Percentiles rank a stretch among this genome's conserved stretches.
Conservation (phyloP, 2,113 vertebrate species). For the Elgaria multicarinata region DNA sequence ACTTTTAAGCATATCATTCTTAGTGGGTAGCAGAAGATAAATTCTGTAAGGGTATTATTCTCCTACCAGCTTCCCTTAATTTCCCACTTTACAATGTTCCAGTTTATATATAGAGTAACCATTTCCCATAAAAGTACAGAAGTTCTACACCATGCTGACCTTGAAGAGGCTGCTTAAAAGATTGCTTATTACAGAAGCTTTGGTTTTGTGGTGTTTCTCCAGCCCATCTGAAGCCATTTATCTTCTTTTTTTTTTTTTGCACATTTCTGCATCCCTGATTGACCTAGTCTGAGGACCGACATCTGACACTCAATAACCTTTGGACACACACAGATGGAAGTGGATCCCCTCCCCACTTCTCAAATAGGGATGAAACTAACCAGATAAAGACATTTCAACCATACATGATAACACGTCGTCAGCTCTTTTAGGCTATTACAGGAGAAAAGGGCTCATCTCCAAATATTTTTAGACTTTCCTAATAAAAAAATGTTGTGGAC, state of each 20-base stretch:
- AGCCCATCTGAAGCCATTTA: slow-evolving; percentile 78
- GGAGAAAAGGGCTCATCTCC: slow-evolving; percentile 71
- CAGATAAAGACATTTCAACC: slow-evolving; percentile 75
- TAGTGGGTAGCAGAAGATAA: slow-evolving; percentile 33
- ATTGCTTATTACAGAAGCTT: slow-evolving; percentile 69
- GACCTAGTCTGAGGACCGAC: slow-evolving; percentile 73
- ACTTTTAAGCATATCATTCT: background rate
- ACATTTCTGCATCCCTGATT: slow-evolving; percentile 70
- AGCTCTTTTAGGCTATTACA: slow-evolving; percentile 80
- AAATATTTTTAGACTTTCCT: slow-evolving; percentile 76
- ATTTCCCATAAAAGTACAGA: background rate
- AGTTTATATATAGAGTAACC: background rate
- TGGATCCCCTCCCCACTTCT: slow-evolving; percentile 67
- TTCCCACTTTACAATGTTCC: slow-evolving; percentile 28
- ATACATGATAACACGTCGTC: slow-evolving; percentile 82
- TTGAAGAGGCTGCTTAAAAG: slow-evolving; percentile 78
- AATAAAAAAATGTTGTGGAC: slow-evolving; percentile 76
- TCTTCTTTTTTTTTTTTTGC: slow-evolving; percentile 69
- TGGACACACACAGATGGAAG: slow-evolving; percentile 72
- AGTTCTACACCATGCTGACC: slow-evolving; percentile 72
- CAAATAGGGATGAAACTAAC: slow-evolving; percentile 73
- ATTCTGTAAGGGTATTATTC: slow-evolving; percentile 18
- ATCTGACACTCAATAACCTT: slow-evolving; percentile 74
- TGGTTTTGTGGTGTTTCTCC: slow-evolving; percentile 70
- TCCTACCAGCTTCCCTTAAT: background rate